These are phyloP conservation scores for Nymphalis c-album DNA, from an alignment of 2,888 invertebrate genomes.

Conservation along the genomic window DNA sequence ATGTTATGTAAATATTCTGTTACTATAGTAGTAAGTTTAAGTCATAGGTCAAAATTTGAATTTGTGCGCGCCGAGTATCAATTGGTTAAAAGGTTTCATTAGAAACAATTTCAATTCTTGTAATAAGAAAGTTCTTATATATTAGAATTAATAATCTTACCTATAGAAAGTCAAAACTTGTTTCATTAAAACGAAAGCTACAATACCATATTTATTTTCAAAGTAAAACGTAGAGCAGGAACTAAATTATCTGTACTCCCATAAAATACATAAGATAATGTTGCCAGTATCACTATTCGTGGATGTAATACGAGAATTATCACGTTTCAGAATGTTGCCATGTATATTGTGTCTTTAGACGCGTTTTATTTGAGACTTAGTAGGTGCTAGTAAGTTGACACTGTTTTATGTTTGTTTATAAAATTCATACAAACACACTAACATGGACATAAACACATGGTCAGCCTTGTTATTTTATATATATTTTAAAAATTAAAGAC, in stretches of 20 bases:
- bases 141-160: neutral
- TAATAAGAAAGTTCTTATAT: no score
- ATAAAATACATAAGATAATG: slow-evolving; percentile 11
- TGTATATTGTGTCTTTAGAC: slow-evolving; percentile 13
- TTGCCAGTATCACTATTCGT: slow-evolving; percentile 8
- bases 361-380: slow-evolving; percentile 23
- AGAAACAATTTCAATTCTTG: no score
- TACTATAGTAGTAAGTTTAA: no score
- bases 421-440: slow-evolving; percentile 8
- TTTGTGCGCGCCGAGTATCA: no score
- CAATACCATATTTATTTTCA: neutral
- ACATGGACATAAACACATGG: neutral
- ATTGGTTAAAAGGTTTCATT: no score
- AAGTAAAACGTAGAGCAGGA: slow-evolving; percentile 3
- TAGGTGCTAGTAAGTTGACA: slow-evolving; percentile 30
- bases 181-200: neutral
- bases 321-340: slow-evolving; percentile 22
- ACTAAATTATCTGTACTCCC: slow-evolving; percentile 7
- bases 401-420: slow-evolving; percentile 23
- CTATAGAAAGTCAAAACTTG: slow-evolving; percentile 4
- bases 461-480: neutral
- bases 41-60: no score
- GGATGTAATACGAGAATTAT: slow-evolving; percentile 30
- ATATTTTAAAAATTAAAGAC: neutral
- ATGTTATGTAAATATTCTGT: no score